Evolutionary conservation across 1,140 invertebrate genomes (phyloP), one percentile per base, ranked within the genome.

Genomic region (Thereuonema tuberculata): DNA sequence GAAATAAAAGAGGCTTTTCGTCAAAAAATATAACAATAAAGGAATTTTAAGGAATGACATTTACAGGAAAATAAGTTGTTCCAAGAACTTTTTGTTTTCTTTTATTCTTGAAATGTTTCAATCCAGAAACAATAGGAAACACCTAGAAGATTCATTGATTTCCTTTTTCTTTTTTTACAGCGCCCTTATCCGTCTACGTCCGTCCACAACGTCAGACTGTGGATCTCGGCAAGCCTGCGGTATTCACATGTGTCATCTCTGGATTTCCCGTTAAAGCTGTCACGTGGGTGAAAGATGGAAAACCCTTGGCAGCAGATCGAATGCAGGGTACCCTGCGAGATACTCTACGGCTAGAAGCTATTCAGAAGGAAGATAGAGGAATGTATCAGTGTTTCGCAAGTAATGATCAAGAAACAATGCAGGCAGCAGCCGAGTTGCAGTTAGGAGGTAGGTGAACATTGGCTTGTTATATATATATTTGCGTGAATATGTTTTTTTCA

Each of bases 251-350:
- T 72, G 84, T 85, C 67, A 79, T 87, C 17, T 81, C 82, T 26
- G 91, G 91, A 3, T 84, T 86, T 76, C 91, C 91, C 1, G 78
- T 86, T 48, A 81, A 84, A 50, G 77, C 82, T 61, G 80, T 93
- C 57, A 82, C 81, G 54, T 96, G 92, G 92, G 76, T 87, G 56
- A 86, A 88, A 70, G 83, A 91, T 70, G 86, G 85, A 17, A 81
- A 83, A 69, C 53, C 24, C 20, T n/a, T 15, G 31, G 27, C 52
- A 27, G 58, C 29, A 59, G 60, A 31, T 25, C 31, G 65, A 46
- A 63, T 61, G 50, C 52, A 50, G 27, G 57, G 65, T 46, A 56
- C 63, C 17, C 62, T 66, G 0, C 63, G 64, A 48, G 83, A 85
- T 66, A 77, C 80, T 31, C 67, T 87, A 60, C 79, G 78, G 65